Conservation (phyloP, 1,140 invertebrate genomes). For the Idris sp. region DNA sequence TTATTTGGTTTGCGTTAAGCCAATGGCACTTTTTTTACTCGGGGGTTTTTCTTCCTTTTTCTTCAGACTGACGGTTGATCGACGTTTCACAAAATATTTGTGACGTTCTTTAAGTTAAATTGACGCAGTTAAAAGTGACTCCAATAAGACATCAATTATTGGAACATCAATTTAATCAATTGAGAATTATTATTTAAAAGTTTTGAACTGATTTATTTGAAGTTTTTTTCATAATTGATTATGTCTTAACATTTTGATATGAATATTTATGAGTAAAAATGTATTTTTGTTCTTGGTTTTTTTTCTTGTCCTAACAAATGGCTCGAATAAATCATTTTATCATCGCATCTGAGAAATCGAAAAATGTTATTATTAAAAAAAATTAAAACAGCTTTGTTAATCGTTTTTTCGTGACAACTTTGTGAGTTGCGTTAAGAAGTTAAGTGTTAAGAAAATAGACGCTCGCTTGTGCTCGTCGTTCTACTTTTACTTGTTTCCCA, state of each 20-base stretch:
- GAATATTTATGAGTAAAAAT: too few species aligned
- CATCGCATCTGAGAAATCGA: constrained; percentile 1
- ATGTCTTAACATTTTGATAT: too few species aligned
- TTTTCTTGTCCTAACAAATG: not conserved
- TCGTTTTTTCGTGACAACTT: constrained; percentile 20
- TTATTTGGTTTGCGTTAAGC: constrained; percentile 20
- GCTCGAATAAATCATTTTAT: constrained; percentile 13
- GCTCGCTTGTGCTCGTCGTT: not conserved
- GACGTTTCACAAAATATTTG: constrained; percentile 29
- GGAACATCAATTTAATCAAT: not conserved
- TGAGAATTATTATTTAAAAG: too few species aligned
- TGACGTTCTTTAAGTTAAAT: constrained; percentile 29
- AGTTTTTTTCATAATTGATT: too few species aligned
- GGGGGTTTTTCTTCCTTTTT: too few species aligned
- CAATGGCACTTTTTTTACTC: constrained; percentile 10
- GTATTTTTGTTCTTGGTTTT: too few species aligned
- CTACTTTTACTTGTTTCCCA: constrained; percentile 16
- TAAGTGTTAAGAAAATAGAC: constrained; percentile 40
- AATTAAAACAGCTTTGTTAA: constrained; percentile 30
- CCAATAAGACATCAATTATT: not conserved
- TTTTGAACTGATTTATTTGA: too few species aligned
- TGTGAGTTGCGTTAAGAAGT: constrained; percentile 17
- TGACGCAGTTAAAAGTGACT: constrained; percentile 16
- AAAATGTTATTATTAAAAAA: constrained; percentile 32
- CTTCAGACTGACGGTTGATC: constrained; percentile 23